Base-by-base conservation (phyloP, 2,888 invertebrate species). In the Tenthredo notha region DNA sequence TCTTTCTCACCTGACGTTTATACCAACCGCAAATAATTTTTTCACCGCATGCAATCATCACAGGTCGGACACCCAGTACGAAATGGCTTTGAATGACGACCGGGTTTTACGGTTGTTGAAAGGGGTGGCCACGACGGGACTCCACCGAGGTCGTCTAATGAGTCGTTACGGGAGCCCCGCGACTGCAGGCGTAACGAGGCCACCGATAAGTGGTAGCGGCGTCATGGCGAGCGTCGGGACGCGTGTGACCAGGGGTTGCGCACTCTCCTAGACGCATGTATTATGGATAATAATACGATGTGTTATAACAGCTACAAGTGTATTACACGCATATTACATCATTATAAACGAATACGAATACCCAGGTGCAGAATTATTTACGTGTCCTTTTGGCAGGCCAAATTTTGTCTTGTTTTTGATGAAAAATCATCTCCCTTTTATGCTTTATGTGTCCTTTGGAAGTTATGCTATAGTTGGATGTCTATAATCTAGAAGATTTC, bases 81-180 rank as follows among this genome's bases (percentile, higher is more conserved):
- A 67, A 25, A 25, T 61, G 61, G 61, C 12, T 25, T 61, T 61
- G 43, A 43, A 74, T 43, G n/a, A 74, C 40, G 21, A 43, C 43
- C 21, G 74, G 50, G 47, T 77, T 77, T 40, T 43, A 40, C 72
- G 43, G 40, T n/a, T 77, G 54, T 33, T 33, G 50, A 25, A 77
- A 77, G 77, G 77, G 84, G 58, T 72, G 25, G 85, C 84, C 85
- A 78, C 78, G 50, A 61, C 78, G 72, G 74, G 87, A 85, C 82
- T 47, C 77, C 77, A 25, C 10, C 87, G 86, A 87, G 88, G 86
- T 86, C 87, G 89, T 89, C 88, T 91, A 91, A 92, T 92, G 91
- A 91, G 90, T 92, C 89, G 92, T 91, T 91, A 90, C 89, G 89
- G 54, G 87, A 67, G 61, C 61, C 61, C n/a, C 67, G 89, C 88